Evolutionary conservation across 2,113 vertebrate genomes (phyloP), one percentile per base, ranked within the genome.

Genomic region (Tichodroma muraria): DNA sequence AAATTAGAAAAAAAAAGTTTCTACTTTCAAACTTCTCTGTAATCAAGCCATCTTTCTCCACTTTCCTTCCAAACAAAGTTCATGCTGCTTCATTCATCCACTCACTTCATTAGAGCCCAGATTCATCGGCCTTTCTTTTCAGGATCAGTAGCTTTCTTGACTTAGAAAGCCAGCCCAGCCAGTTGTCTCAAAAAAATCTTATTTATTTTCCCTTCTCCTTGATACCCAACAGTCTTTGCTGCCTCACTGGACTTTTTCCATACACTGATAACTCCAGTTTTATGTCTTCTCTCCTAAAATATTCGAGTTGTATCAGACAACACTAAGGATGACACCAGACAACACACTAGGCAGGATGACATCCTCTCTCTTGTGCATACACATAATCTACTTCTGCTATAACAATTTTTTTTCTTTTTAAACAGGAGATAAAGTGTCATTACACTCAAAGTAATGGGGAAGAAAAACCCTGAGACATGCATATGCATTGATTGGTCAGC

Each of bases 1-100:
- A 95, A 89, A 95, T 80, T 71, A 45, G 31, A 77, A 95, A 72
- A 84, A 64, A 94, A 50, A 80, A 65, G 12, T 89, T 96, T 91
- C 82, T 89, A 85, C 93, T 92, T 93, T 95, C 76, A 94, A 87
- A 89, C 82, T 91, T 80, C 7, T 57, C 61, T 68, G 35, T 75
- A 95, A 73, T 86, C 86, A 85, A 93, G 85, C 35, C 69, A 38
- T 38, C 35, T 66, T 47, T 73, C 13, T 38, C 49, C 17, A 42
- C 44, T 59, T 64, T 50, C 15, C 16, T 66, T 42, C 56, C 35
- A 64, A 52, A 35, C 30, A 77, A 75, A 72, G 60, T 89, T 59
- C 71, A 76, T 8, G 27, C 56, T 1, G 2, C 37, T 73, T 83
- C 30, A 44, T 68, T 90, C 76, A 40, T 20, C 28, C 37, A 78